Percentiles rank a stretch among this genome's conserved stretches.
These are phyloP conservation scores for Gonioctena quinquepunctata DNA, from an alignment of 1,140 invertebrate species.

Conservation along the genomic window DNA sequence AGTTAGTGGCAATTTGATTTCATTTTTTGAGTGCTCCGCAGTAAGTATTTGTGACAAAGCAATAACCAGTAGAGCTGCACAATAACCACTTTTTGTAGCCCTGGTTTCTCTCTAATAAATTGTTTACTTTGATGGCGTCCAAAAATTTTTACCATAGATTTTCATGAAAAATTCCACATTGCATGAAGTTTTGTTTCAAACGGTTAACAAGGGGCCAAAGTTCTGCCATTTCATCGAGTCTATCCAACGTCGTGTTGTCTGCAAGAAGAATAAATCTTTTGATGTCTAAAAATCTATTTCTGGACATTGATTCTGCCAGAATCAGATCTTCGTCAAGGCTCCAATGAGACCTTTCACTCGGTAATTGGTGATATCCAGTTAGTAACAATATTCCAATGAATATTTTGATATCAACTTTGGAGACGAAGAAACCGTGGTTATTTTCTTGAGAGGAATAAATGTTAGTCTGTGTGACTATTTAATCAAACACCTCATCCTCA, in stretches of 20 bases:
- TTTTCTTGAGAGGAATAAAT: too few species aligned
- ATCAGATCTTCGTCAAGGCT: not conserved
- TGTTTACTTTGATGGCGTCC: too few species aligned
- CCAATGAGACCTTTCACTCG: not conserved
- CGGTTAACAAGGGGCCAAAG: not conserved
- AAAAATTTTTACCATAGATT: too few species aligned
- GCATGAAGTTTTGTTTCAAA: not conserved
- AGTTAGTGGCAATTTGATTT: too few species aligned
- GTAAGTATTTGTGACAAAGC: too few species aligned
- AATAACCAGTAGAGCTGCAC: too few species aligned
- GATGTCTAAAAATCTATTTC: not conserved
- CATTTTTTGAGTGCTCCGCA: too few species aligned
- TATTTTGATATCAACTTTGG: not conserved
- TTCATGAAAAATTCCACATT: not conserved
- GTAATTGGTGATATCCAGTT: not conserved
- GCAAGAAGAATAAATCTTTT: not conserved
- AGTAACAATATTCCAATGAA: not conserved
- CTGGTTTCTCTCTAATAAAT: too few species aligned
- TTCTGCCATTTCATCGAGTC: too few species aligned
- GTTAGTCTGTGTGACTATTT: conserved; percentile 35
- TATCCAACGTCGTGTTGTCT: too few species aligned
- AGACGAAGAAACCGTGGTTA: too few species aligned
- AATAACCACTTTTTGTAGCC: too few species aligned
- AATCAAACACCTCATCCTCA: conserved; percentile 38
- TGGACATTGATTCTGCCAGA: not conserved